phyloP scores from a whole-genome alignment of 2,888 invertebrate species.

The Neria commutata region DNA sequence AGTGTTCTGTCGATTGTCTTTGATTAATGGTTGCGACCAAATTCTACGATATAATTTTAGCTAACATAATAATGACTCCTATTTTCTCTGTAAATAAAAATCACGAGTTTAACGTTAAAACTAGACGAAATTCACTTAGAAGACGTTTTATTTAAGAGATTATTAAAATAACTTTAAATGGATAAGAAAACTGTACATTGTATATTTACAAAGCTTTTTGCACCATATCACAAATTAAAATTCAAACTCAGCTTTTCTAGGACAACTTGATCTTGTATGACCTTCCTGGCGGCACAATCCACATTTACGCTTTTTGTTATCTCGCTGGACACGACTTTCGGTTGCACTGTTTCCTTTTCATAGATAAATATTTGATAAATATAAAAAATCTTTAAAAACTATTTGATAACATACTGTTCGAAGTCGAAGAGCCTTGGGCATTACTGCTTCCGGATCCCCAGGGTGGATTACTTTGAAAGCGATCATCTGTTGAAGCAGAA shows the following conservation, averaged over 20 bases:
- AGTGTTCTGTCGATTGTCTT: too few relatives aligned
- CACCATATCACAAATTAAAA: too few relatives aligned
- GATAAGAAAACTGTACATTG: too few relatives aligned
- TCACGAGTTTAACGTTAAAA: not conserved
- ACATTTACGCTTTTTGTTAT: constrained; percentile 67
- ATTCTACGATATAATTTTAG: constrained; percentile 20
- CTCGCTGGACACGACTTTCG: not conserved
- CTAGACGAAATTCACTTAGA: too few relatives aligned
- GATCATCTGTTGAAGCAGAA: constrained; percentile 11
- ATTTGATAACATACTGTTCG: constrained; percentile 13
- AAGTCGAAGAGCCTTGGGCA: not conserved
- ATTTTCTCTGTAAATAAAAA: not conserved
- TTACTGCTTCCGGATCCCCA: constrained; percentile 31
- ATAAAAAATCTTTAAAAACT: not conserved
- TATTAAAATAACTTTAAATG: too few relatives aligned
- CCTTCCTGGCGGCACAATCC: constrained; percentile 77
- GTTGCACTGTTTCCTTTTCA: not conserved
- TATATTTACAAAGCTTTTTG: too few relatives aligned
- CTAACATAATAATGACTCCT: not conserved
- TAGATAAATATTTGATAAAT: constrained; percentile 37
- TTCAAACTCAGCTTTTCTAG: constrained; percentile 55
- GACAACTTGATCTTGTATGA: constrained; percentile 68
- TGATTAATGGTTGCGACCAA: too few relatives aligned
- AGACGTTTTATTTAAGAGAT: too few relatives aligned
- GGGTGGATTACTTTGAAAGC: not conserved